phyloP scores from a whole-genome alignment of 2,797 vertebrate genomes.

The Crypturellus tataupa region DNA sequence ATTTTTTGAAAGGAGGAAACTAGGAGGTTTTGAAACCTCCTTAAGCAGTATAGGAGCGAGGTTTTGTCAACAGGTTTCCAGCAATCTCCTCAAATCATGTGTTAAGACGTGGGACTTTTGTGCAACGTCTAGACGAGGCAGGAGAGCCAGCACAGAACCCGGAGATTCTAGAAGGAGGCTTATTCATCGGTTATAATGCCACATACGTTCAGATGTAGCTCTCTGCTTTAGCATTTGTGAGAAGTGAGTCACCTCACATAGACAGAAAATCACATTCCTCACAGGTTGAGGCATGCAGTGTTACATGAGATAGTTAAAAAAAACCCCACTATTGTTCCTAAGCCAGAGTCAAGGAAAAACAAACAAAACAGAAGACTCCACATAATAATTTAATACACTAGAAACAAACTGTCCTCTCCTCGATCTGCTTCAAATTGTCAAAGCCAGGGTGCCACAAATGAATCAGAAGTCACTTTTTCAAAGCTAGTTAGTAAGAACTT shows the following conservation, averaged over 20 bases:
- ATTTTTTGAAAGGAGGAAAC: background rate
- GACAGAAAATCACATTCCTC: conserved; percentile 38
- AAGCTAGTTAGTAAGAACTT: background rate
- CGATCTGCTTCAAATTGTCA: background rate
- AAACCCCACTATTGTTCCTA: background rate
- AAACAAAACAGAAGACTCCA: background rate
- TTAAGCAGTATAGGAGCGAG: background rate
- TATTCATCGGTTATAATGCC: background rate
- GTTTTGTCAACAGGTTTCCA: background rate
- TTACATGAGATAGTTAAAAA: conserved; percentile 7
- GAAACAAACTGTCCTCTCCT: background rate
- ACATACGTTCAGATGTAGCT: background rate
- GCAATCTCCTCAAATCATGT: background rate
- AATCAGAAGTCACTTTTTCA: background rate
- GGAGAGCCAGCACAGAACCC: background rate
- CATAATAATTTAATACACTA: background rate
- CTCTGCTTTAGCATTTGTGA: background rate
- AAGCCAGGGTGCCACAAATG: background rate
- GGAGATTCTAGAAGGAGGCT: background rate
- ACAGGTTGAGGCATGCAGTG: background rate
- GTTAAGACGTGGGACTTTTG: background rate
- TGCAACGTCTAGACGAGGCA: background rate
- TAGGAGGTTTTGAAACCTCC: background rate
- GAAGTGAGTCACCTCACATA: conserved; percentile 10
- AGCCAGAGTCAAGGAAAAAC: background rate